Evolutionary conservation across 2,888 invertebrate species (phyloP), one percentile per base, ranked within the genome.

Genomic region (Scrobipalpa atriplicella): DNA sequence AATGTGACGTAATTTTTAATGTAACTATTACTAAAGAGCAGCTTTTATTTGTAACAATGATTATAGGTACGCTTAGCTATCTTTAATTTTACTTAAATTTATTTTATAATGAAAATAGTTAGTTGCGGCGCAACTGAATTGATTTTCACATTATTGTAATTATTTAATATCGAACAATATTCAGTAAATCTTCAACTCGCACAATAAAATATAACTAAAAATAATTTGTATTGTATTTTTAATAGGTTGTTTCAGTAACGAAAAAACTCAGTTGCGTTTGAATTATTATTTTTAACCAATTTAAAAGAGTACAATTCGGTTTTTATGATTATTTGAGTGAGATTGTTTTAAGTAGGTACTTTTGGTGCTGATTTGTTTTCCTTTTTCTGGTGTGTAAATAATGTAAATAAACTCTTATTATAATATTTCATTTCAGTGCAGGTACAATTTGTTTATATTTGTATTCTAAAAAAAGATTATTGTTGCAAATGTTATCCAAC

Each of bases 281-380:
- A 29, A 29, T 29, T 29, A 29, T 29, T 29, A n/a, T n/a, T 29
- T 29, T 29, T 29, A 29, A 29, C 2, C 29, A 29, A 29, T 52
- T 38, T n/a, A 36, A 63, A 66, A 69, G 65, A 73, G 73, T 74
- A 76, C 75, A 76, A 72, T 70, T 72, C 68, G 64, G 13, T 51
- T 69, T 72, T 67, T 52, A 54, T 64, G 64, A 63, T 71, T 67
- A 60, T 43, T 67, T 68, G 68, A 71, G 69, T 73, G 72, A 70
- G 70, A 72, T 68, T 63, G 63, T 64, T 58, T 68, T 65, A 67
- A 67, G 70, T 65, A 67, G 66, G 70, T 71, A 65, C 65, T 38
- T 67, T 66, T 70, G 71, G 72, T 72, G 73, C 73, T 71, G 67
- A 64, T 64, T 66, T 58, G n/a, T 10, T 58, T 29, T 5, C 29